These are phyloP conservation scores for Scaptodrosophila latifasciaeformis DNA, from an alignment of 2,888 invertebrate species.

Conservation along the genomic window DNA sequence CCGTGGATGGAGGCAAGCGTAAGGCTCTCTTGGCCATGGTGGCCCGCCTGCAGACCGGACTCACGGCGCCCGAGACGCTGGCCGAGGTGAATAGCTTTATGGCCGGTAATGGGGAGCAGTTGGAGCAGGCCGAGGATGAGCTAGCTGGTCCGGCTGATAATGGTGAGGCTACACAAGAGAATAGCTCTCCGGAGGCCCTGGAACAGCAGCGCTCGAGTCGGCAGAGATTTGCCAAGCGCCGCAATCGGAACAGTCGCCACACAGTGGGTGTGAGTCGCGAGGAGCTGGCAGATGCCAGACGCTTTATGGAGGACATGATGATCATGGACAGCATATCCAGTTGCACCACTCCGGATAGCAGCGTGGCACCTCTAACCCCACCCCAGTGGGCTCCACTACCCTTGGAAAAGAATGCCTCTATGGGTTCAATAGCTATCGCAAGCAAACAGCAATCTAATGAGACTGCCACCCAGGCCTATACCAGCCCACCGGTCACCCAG, in stretches of 20 bases:
- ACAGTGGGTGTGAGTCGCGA: slow-evolving; percentile 89
- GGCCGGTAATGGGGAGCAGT: not conserved
- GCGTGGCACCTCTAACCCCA: slow-evolving; percentile 34
- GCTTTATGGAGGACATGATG: slow-evolving; percentile 82
- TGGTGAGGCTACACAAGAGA: slow-evolving; percentile 39
- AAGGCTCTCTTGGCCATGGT: slow-evolving; percentile 82
- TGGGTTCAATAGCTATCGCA: slow-evolving; percentile 70
- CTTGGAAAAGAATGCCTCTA: slow-evolving; percentile 76
- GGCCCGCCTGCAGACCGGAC: slow-evolving; percentile 81
- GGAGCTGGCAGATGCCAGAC: slow-evolving; percentile 86
- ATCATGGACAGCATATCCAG: slow-evolving; percentile 73
- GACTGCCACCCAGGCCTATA: slow-evolving; percentile 6
- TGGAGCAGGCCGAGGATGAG: slow-evolving; percentile 1
- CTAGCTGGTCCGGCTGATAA: not conserved
- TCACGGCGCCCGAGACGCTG: slow-evolving; percentile 72
- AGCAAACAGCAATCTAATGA: slow-evolving; percentile 6
- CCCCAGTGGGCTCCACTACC: slow-evolving; percentile 65
- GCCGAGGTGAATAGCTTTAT: slow-evolving; percentile 33
- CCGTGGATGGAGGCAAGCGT: slow-evolving; percentile 76
- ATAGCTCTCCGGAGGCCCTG: slow-evolving; percentile 58
- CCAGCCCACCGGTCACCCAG: slow-evolving; percentile 37
- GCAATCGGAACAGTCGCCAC: slow-evolving; percentile 82
- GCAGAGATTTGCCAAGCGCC: slow-evolving; percentile 77
- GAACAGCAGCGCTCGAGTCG: slow-evolving; percentile 72
- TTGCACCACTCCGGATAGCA: slow-evolving; percentile 57